Percentiles rank a stretch among this genome's conserved stretches.
phyloP scores from a whole-genome alignment of 2,888 invertebrate species.

The Neoitamus cyanurus region DNA sequence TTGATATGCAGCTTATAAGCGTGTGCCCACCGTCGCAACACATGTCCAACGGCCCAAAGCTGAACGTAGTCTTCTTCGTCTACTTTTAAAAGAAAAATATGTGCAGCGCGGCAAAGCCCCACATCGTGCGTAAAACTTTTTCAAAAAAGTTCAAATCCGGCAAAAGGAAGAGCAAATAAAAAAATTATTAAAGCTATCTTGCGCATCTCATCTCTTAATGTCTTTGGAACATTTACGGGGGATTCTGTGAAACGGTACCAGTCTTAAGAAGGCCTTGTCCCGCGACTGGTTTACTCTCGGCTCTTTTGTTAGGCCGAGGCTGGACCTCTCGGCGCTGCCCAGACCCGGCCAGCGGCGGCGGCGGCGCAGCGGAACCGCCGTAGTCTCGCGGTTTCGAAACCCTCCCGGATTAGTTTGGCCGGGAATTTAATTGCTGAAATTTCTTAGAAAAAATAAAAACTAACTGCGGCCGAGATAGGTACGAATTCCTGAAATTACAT shows the following conservation, averaged over 20 bases:
- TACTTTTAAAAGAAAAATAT: slow-evolving; percentile 16
- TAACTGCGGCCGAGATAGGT: slow-evolving; percentile 19
- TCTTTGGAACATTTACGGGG: slow-evolving; percentile 45
- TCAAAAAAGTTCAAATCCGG: slow-evolving; percentile 20
- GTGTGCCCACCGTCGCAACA: slow-evolving; percentile 41
- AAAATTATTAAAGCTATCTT: slow-evolving; percentile 53
- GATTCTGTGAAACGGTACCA: slow-evolving; percentile 48
- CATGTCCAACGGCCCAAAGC: slow-evolving; percentile 41
- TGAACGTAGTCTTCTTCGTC: not conserved
- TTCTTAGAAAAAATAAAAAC: slow-evolving; percentile 40
- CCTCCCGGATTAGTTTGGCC: slow-evolving; percentile 10
- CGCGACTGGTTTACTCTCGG: slow-evolving; percentile 38
- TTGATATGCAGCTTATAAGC: slow-evolving; percentile 20
- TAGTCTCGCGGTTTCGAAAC: slow-evolving; percentile 9
- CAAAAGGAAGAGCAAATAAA: slow-evolving; percentile 48
- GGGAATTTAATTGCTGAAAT: slow-evolving; percentile 47
- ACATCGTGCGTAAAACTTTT: slow-evolving; percentile 32
- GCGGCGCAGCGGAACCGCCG: not conserved
- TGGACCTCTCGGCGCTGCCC: slow-evolving; percentile 9
- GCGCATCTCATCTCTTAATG: slow-evolving; percentile 51
- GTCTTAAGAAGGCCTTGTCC: slow-evolving; percentile 42
- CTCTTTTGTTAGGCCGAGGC: slow-evolving; percentile 25
- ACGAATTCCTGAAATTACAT: slow-evolving; percentile 39
- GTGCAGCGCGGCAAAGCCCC: not conserved
- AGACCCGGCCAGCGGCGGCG: not conserved